Base-by-base conservation (phyloP, 2,113 vertebrate species). In the Chaetops frenatus region DNA sequence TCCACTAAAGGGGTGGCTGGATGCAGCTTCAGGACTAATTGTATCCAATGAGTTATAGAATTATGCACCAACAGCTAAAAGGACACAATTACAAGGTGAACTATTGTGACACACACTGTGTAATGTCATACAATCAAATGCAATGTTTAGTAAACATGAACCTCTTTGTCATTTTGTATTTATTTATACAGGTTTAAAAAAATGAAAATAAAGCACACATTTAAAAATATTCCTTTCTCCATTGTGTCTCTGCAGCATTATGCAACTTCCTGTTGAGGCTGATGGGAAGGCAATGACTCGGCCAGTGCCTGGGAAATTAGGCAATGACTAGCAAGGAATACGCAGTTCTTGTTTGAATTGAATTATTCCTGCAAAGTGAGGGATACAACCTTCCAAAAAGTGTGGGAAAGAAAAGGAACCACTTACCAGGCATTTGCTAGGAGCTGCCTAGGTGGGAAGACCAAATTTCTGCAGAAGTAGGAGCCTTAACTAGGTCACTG, bases 101-200 rank as follows among this genome's bases (percentile, higher is more conserved):
- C 95, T 97, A 94, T 96, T 95, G 90, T 96, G 95, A 96, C 92
- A 98, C 91, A 96, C 95, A 97, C 92, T 97, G 89, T 97, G 92
- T 97, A 97, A 98, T 88, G 93, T 97, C 97, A 98, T 96, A 97
- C 86, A 95, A 96, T 97, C 92, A 98, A 97, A 96, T 95, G 94
- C 96, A 97, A 94, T 92, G 94, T 97, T 98, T 97, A 98, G 96
- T 96, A 98, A 97, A 96, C 94, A 97, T 97, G 92, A 90, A 97
- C 48, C 70, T 98, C 95, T 97, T 96, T 97, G 92, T 97, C 95
- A 97, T 98, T 97, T 98, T 98, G 80, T 97, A 98, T 97, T 97
- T 98, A 97, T 97, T 98, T 97, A 96, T 96, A 98, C 93, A 96
- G 80, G 95, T 97, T 97, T 96, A 92, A 97, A 96, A 92, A 76